Base-by-base conservation (phyloP, 1,140 invertebrate genomes). In the Drosophila sturtevanti region DNA sequence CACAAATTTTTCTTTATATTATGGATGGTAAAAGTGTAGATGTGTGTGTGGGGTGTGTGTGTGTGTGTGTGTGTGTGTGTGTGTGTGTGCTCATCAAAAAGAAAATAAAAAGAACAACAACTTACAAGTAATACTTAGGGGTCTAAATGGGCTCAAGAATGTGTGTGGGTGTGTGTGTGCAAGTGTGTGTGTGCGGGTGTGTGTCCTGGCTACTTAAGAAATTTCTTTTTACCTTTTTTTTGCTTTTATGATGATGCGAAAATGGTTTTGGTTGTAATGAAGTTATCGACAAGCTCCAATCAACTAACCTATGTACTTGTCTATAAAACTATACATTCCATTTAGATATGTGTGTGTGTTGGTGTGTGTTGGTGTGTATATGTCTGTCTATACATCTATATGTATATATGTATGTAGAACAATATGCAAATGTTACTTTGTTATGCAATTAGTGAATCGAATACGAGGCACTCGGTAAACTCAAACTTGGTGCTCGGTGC, bases 381-480 rank as follows among this genome's bases (percentile, higher is more conserved):
- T 16, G 44, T 52, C 31, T 31, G 18, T 41, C 24, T 31, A 18
- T 58, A 38, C 60, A 62, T 51, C 35, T 59, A 56, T 55, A 51
- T 60, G 70, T 70, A 87, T 59, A 66, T 87, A 74, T 76, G 82
- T 89, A 84, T 87, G 82, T 84, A 64, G 84, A 74, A 81, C 84
- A 87, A 87, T 89, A 87, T 87, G 84, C 84, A 89, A 90, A 90
- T 90, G 89, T 90, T 90, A 90, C 89, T 90, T 90, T 90, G 89
- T 90, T 90, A 90, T 90, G 89, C 89, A 90, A 90, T 90, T 90
- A 90, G 89, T 90, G 89, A 82, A 90, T 90, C 90, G 81, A 89
- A 90, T 90, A 81, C 73, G 63, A 90, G 73, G 48, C 82, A 72
- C 72, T 64, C 56, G 72, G 68, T 63, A 69, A 64, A 75, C 66